A percentile compares a stretch with the other conserved stretches of the same genome.
Conservation (phyloP, 2,113 vertebrate species). For the Carollia perspicillata region DNA sequence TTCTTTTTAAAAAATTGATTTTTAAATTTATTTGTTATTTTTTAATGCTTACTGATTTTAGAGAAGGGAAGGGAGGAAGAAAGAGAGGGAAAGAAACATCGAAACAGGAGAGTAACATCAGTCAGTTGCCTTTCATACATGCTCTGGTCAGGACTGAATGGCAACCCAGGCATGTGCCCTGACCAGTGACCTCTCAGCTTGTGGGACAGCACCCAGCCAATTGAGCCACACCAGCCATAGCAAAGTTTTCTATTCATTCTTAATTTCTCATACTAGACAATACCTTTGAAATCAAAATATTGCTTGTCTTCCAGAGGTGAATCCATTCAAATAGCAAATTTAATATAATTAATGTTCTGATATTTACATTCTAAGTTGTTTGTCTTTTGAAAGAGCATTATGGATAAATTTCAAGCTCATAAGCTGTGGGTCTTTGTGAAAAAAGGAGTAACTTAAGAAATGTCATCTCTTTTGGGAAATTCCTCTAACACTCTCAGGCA, state of each 20-base stretch:
- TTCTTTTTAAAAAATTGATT: not conserved
- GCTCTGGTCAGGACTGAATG: no score
- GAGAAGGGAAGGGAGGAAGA: no score
- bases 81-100: no score
- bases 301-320: constrained; percentile 13
- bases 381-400: constrained; percentile 35
- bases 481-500: not conserved
- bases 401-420: constrained; percentile 17
- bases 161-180: no score
- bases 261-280: constrained; percentile 8
- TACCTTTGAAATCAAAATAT: not conserved
- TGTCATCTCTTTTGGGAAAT: constrained; percentile 42
- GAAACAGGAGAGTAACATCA: no score
- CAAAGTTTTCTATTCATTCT: not conserved
- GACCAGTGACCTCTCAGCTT: no score
- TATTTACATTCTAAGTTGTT: not conserved
- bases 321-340: not conserved
- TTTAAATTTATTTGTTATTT: no score
- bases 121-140: no score
- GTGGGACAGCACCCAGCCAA: no score
- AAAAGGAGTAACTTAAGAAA: constrained; percentile 41
- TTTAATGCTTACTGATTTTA: no score
- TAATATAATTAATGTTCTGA: not conserved
- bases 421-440: constrained; percentile 30
- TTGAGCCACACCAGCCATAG: no score